phyloP scores from a whole-genome alignment of 2,113 vertebrate genomes.

The Lamprologus speciosus region DNA sequence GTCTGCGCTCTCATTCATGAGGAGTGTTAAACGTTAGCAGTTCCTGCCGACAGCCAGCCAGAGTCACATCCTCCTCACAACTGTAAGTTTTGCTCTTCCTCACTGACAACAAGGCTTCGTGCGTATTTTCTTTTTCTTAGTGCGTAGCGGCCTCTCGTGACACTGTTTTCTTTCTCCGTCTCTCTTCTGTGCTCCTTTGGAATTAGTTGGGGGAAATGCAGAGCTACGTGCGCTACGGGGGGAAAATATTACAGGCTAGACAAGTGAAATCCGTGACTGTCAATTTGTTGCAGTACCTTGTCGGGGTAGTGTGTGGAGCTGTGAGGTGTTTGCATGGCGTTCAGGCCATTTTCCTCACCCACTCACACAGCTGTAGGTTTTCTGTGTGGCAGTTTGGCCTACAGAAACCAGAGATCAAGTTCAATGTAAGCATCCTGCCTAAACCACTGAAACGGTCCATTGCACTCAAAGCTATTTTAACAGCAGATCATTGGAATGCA shows the following conservation, averaged over 20 bases:
- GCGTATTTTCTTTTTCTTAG: background rate
- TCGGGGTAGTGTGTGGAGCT: background rate
- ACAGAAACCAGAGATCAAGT: background rate
- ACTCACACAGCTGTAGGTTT: background rate
- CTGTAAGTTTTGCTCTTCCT: background rate
- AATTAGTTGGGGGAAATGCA: background rate
- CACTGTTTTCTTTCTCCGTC: accelerated
- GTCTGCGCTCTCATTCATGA: conserved; percentile 51
- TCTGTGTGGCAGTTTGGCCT: background rate
- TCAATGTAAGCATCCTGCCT: background rate
- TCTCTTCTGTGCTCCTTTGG: background rate
- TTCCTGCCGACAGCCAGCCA: background rate
- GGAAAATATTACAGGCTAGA: background rate
- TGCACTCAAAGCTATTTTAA: background rate
- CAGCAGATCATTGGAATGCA: background rate
- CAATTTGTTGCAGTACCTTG: background rate
- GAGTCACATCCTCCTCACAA: background rate
- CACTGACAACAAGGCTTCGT: conserved; percentile 8
- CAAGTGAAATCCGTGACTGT: background rate
- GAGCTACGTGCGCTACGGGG: conserved; percentile 15
- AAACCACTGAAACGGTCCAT: background rate
- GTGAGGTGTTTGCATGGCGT: background rate
- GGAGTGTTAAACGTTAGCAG: background rate
- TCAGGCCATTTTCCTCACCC: background rate
- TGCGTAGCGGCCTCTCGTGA: background rate